Conservation (phyloP, 2,888 invertebrate genomes). For the Nemotelus pantherinus region DNA sequence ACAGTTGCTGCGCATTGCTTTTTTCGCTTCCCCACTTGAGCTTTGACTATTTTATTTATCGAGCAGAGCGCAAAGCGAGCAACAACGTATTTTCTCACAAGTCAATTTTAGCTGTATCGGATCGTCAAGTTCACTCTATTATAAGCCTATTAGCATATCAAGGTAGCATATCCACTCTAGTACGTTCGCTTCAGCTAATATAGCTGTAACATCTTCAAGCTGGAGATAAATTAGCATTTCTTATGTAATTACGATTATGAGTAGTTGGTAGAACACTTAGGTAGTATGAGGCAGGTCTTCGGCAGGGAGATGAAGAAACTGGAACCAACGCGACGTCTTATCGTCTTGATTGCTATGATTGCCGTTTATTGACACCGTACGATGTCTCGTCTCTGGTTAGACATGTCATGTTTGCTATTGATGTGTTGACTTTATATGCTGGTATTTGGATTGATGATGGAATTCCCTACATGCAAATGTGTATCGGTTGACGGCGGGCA, state of each 20-base stretch:
- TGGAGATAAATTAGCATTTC: slow-evolving; percentile 35
- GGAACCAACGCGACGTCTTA: background rate
- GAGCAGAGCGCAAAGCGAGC: background rate
- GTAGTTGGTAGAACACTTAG: background rate
- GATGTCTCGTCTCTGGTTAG: background rate
- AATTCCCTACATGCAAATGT: slow-evolving; percentile 17
- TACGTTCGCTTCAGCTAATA: background rate
- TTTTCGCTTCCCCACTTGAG: too few relatives aligned
- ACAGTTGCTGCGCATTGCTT: background rate
- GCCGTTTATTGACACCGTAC: background rate
- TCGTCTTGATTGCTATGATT: background rate
- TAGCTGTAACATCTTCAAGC: background rate
- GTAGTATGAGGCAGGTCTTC: too few relatives aligned
- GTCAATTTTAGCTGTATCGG: background rate
- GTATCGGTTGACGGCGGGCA: background rate
- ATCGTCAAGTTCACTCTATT: background rate
- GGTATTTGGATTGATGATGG: background rate
- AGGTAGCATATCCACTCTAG: slow-evolving; percentile 5
- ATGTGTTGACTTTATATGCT: background rate
- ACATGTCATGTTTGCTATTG: background rate
- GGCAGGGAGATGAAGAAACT: background rate
- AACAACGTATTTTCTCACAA: background rate
- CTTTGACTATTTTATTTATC: too few relatives aligned
- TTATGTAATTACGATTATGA: slow-evolving; percentile 15
- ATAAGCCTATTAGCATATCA: slow-evolving; percentile 22